Percentiles rank a stretch among this genome's conserved stretches.
Evolutionary conservation across 2,888 invertebrate genomes (phyloP).

Genomic region (Caenorhabditis afra): DNA sequence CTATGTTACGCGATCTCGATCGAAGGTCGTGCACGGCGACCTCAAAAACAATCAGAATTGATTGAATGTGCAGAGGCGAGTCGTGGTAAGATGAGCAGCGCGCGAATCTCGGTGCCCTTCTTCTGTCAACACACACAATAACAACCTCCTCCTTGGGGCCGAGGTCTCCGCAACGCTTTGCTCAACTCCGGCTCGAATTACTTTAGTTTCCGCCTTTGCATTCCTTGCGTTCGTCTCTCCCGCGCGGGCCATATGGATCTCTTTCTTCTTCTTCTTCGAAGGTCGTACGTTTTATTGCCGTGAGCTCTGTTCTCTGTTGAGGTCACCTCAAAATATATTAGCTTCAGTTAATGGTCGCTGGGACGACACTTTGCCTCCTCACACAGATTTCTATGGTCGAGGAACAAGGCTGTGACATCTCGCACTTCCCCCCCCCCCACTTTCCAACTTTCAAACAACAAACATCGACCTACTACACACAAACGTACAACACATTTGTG

Average conservation of each 20-base stretch:
- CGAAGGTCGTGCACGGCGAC: slow-evolving; percentile 33
- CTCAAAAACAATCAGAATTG: slow-evolving; percentile 54
- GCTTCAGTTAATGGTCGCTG: slow-evolving; percentile 37
- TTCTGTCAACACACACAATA: slow-evolving; percentile 55
- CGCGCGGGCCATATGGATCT: slow-evolving; percentile 42
- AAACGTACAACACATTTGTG: not conserved
- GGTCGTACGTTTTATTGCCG: slow-evolving; percentile 38
- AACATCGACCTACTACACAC: not conserved
- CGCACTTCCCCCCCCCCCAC: not conserved
- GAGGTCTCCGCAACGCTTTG: slow-evolving; percentile 13
- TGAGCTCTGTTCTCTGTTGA: slow-evolving; percentile 9
- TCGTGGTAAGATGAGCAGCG: slow-evolving; percentile 56
- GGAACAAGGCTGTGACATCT: slow-evolving; percentile 23
- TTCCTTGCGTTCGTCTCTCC: not conserved
- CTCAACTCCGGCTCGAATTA: slow-evolving; percentile 51
- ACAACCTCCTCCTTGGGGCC: slow-evolving; percentile 36
- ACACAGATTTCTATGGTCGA: not conserved
- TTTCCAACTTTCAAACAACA: slow-evolving; percentile 9
- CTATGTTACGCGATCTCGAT: slow-evolving; percentile 37
- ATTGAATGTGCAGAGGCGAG: slow-evolving; percentile 35
- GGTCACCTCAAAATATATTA: slow-evolving; percentile 43
- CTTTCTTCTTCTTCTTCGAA: slow-evolving; percentile 17
- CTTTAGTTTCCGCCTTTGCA: slow-evolving; percentile 24
- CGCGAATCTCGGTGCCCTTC: slow-evolving; percentile 49
- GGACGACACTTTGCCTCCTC: slow-evolving; percentile 2